Evolutionary conservation across 2,888 invertebrate species (phyloP), one percentile per base, ranked within the genome.

Genomic region (Calameuta pallipes): DNA sequence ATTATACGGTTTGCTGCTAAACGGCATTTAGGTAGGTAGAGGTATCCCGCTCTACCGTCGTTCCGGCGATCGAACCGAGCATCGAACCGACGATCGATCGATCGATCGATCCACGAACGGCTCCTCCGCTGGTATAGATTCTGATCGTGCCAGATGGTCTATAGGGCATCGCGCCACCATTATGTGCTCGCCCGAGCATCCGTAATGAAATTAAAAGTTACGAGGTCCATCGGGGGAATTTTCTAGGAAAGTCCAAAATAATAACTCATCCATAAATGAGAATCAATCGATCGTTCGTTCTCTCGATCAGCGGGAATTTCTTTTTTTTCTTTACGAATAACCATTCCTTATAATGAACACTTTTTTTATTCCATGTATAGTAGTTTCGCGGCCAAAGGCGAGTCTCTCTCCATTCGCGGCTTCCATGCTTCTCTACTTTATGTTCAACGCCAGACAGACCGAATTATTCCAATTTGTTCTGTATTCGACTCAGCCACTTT

Each of bases 71-170:
- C 73, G 84, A 74, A 81, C 78, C 76, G 74, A 36, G 35, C 69
- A 80, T 80, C 82, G 86, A 85, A 81, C 78, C 76, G 74, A 36
- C 41, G 73, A 80, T 80, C 82, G 86, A 85, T 85, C 85, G 86
- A 87, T 85, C 82, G 86, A 85, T 86, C 85, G 86, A 85, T 86
- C 82, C 83, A 85, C 87, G 84, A 82, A 82, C 81, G 80, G 78
- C 79, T 31, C 30, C 31, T 31, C 30, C 31, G 70, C 6, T 11
- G 70, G 6, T 30, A 30, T 78, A 79, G 87, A 85, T 85, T 81
- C 81, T 79, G 88, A 89, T 86, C 84, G 86, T 87, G 87, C 88
- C 91, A 91, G 90, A 91, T 91, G 91, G 91, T 86, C 86, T 88
- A 88, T 87, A 85, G 87, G 87, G 85, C 82, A 80, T 83, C 84